Conservation (phyloP, 2,113 vertebrate genomes). For the Falcunculus frontatus region DNA sequence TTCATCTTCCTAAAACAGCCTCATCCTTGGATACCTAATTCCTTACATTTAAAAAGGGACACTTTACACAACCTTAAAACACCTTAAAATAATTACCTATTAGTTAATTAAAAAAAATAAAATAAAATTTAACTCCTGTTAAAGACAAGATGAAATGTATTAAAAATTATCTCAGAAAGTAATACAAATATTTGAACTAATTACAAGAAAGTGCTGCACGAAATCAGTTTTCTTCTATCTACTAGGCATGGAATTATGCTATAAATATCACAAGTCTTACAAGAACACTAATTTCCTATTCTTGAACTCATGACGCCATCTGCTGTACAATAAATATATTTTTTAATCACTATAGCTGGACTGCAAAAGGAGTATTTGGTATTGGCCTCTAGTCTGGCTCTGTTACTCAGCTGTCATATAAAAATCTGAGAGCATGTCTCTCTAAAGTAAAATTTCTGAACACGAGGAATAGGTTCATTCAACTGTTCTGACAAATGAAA, state of each 20-base stretch:
- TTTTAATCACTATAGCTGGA: neutral
- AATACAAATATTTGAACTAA: neutral
- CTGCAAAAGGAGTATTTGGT: neutral
- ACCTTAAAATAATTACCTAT: neutral
- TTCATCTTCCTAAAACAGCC: neutral
- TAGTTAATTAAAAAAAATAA: neutral
- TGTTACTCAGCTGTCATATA: neutral
- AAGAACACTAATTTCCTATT: neutral
- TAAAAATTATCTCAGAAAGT: neutral
- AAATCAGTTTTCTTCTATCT: neutral
- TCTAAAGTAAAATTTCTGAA: neutral
- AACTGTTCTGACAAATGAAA: neutral
- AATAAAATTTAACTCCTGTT: neutral
- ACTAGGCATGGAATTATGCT: neutral
- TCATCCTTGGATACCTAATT: neutral
- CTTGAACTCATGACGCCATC: conserved; percentile 39
- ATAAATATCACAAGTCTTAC: neutral
- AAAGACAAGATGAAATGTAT: neutral
- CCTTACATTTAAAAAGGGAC: neutral
- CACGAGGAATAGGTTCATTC: neutral
- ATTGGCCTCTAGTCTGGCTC: neutral
- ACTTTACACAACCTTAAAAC: neutral
- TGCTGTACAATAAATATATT: conserved; percentile 30
- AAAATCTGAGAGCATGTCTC: neutral
- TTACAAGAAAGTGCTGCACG: neutral